Conservation (phyloP, 35 echinoderm and acorn worm species). For the Acanthaster planci region DNA sequence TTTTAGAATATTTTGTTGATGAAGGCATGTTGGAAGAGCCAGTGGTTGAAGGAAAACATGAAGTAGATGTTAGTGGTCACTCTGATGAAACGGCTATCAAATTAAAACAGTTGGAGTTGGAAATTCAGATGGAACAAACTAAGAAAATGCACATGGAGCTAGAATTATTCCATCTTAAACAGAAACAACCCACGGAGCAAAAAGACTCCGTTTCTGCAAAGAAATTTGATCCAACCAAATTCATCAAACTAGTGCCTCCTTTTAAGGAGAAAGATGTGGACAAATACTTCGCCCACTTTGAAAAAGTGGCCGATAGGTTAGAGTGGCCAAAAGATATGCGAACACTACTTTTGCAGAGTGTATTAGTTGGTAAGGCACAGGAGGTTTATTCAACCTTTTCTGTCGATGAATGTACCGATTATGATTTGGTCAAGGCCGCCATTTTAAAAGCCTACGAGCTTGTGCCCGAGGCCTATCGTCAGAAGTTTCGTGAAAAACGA, state of each 20-base stretch:
- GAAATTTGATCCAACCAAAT: constrained; percentile 24
- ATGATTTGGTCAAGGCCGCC: constrained; percentile 48
- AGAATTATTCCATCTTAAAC: no score
- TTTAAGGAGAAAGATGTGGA: constrained; percentile 53
- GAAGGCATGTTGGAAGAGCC: no score
- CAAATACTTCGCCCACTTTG: constrained; percentile 49
- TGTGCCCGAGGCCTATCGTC: constrained; percentile 68
- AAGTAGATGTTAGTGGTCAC: no score
- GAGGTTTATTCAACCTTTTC: constrained; percentile 49
- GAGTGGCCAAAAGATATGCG: constrained; percentile 44
- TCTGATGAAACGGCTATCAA: no score
- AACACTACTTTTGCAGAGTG: constrained; percentile 37
- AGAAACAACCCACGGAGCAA: no score
- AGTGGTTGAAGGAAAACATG: no score
- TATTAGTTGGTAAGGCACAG: constrained; percentile 52
- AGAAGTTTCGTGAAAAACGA: constrained; percentile 51
- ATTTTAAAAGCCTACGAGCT: constrained; percentile 63
- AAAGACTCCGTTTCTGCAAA: no score
- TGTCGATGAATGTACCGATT: constrained; percentile 28
- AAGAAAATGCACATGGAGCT: no score
- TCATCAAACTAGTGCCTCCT: constrained; percentile 29
- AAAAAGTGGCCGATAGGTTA: constrained; percentile 39
- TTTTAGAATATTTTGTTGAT: no score
- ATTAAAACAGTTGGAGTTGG: no score
- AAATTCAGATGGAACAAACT: no score